Percentiles rank a stretch among this genome's conserved stretches.
phyloP scores from a whole-genome alignment of 2,797 vertebrate species.

The Diplodus sargus region DNA sequence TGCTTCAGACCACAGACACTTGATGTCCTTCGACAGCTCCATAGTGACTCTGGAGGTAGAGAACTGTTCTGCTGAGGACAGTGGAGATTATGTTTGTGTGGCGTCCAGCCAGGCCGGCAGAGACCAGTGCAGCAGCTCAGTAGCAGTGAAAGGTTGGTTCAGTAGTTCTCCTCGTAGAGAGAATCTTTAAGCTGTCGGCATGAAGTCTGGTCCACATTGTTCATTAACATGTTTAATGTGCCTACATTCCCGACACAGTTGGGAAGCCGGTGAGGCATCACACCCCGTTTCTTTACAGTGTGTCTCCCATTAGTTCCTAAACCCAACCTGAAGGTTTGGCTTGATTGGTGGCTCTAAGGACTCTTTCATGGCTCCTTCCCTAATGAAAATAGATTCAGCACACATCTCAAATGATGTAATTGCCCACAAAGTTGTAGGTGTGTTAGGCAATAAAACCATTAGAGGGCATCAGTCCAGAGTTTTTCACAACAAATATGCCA shows the following conservation, averaged over 20 bases:
- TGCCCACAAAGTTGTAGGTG: too few relatives aligned
- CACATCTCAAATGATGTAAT: too few relatives aligned
- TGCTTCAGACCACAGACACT: constrained; percentile 85
- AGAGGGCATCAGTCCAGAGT: too few relatives aligned
- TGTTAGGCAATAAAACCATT: too few relatives aligned
- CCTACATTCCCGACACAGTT: not conserved
- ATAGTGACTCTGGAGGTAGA: constrained; percentile 85
- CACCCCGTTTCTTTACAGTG: not conserved
- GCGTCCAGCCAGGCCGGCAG: constrained; percentile 93
- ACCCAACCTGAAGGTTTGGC: not conserved
- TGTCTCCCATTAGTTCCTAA: not conserved
- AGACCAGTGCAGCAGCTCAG: constrained; percentile 88
- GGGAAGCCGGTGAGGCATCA: not conserved
- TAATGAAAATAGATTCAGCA: too few relatives aligned
- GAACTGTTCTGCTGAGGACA: constrained; percentile 86
- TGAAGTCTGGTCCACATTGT: constrained; percentile 47
- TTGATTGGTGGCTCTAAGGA: not conserved
- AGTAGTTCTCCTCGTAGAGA: not conserved
- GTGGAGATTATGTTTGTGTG: constrained; percentile 92
- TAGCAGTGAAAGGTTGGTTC: constrained; percentile 86
- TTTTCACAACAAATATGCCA: too few relatives aligned
- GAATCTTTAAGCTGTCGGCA: not conserved
- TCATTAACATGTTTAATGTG: constrained; percentile 9
- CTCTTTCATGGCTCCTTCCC: not conserved
- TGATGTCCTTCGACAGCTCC: constrained; percentile 85